Conservation (phyloP, 2,797 vertebrate species). For the Gymnocypris eckloni region DNA sequence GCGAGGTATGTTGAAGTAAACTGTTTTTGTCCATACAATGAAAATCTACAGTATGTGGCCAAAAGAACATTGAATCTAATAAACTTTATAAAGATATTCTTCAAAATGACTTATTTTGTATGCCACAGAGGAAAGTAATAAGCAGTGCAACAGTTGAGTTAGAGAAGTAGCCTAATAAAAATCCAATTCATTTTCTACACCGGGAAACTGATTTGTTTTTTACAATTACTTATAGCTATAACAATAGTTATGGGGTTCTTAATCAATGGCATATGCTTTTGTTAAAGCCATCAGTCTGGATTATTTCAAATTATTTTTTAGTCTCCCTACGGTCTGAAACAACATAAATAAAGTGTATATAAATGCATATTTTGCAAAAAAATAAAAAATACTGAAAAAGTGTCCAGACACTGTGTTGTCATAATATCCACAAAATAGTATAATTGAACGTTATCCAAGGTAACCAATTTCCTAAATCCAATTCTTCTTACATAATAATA, state of each 20-base stretch:
- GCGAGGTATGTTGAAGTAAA: neutral
- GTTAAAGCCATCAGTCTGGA: too few species aligned
- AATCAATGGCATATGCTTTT: too few species aligned
- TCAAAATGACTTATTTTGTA: neutral
- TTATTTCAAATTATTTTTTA: neutral
- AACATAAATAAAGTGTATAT: neutral
- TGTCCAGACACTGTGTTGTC: neutral
- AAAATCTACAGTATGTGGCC: neutral
- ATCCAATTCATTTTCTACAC: too few species aligned
- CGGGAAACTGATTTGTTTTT: too few species aligned
- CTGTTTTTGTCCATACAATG: neutral
- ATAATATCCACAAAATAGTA: neutral
- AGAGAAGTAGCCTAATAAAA: too few species aligned
- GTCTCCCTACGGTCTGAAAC: too few species aligned
- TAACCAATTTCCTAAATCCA: neutral
- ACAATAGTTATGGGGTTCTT: neutral
- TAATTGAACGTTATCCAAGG: neutral
- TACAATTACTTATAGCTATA: too few species aligned
- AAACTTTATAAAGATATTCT: neutral
- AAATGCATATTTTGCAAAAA: neutral
- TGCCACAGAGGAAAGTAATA: neutral
- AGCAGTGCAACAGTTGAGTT: neutral
- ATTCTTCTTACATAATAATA: neutral
- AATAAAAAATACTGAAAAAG: neutral
- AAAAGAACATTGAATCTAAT: neutral